Evolutionary conservation across 1,140 invertebrate species (phyloP).

Genomic region (Tyrophagus putrescentiae): DNA sequence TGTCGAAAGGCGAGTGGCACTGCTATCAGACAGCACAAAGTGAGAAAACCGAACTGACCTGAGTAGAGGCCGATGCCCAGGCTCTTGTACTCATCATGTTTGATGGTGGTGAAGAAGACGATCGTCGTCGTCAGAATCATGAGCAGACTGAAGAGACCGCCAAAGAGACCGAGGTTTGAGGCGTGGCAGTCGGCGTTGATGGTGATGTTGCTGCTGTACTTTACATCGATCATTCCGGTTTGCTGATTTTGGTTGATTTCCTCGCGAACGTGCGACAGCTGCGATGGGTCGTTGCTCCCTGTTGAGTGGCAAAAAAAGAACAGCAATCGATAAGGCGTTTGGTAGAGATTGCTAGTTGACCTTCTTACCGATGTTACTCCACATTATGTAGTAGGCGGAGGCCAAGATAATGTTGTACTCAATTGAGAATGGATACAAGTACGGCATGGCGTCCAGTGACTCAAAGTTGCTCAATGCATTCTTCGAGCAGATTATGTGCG

Average conservation of each 20-base stretch:
- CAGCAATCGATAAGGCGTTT: too few relatives aligned
- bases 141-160: constrained; percentile 47
- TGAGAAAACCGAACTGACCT: constrained; percentile 23
- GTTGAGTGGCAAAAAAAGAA: not conserved
- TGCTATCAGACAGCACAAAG: constrained; percentile 41
- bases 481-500: constrained; percentile 13
- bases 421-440: constrained; percentile 56
- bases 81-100: constrained; percentile 30
- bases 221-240: constrained; percentile 15
- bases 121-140: constrained; percentile 48
- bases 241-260: constrained; percentile 23
- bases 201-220: constrained; percentile 40
- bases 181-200: constrained; percentile 55
- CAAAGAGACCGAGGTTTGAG: constrained; percentile 51
- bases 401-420: constrained; percentile 58
- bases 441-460: constrained; percentile 30
- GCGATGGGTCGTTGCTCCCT: constrained; percentile 1
- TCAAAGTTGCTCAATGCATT: constrained; percentile 19
- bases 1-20: constrained; percentile 41
- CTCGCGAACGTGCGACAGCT: constrained; percentile 16
- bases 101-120: constrained; percentile 49
- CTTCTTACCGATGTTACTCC: constrained; percentile 48
- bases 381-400: constrained; percentile 53
- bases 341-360: too few relatives aligned
- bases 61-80: constrained; percentile 25